Evolutionary conservation across 2,888 invertebrate genomes (phyloP).

Genomic region (Dioctria rufipes): DNA sequence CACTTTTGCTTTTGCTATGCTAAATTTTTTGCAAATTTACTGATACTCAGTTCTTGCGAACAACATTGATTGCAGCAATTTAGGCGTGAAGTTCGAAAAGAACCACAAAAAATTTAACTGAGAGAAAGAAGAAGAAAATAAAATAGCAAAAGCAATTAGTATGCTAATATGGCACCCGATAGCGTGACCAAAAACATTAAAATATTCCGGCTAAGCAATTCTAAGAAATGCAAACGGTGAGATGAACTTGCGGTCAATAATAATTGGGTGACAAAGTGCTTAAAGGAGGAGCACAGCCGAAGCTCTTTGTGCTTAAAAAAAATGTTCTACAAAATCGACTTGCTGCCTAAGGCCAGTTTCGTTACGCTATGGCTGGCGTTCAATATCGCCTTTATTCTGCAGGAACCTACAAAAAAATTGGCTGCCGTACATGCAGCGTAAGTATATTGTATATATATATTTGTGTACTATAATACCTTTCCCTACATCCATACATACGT

Average conservation of each 20-base stretch:
- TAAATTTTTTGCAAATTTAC: background rate
- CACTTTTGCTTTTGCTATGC: conserved; percentile 9
- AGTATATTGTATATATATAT: conserved; percentile 62
- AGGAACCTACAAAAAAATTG: conserved; percentile 68
- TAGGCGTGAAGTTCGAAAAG: background rate
- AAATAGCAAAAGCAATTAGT: background rate
- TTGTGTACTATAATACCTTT: background rate
- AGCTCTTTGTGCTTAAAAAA: conserved; percentile 57
- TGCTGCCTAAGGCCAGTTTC: conserved; percentile 68
- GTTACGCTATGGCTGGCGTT: conserved; percentile 71
- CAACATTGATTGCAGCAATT: conserved; percentile 13
- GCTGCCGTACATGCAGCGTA: conserved; percentile 71
- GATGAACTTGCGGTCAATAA: conserved; percentile 63
- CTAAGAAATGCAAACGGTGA: conserved; percentile 64
- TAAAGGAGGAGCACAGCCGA: conserved; percentile 54
- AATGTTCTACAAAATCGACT: conserved; percentile 52
- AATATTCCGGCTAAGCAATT: conserved; percentile 58
- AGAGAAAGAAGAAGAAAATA: background rate
- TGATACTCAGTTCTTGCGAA: conserved; percentile 13
- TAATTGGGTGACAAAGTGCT: conserved; percentile 64
- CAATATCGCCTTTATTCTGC: conserved; percentile 70
- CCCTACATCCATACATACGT: background rate
- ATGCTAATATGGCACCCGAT: conserved; percentile 53
- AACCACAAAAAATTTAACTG: background rate
- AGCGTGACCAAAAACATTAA: conserved; percentile 48